Evolutionary conservation across 2,888 invertebrate species (phyloP), one percentile per base, ranked within the genome.

Genomic region (Celastrina argiolus): DNA sequence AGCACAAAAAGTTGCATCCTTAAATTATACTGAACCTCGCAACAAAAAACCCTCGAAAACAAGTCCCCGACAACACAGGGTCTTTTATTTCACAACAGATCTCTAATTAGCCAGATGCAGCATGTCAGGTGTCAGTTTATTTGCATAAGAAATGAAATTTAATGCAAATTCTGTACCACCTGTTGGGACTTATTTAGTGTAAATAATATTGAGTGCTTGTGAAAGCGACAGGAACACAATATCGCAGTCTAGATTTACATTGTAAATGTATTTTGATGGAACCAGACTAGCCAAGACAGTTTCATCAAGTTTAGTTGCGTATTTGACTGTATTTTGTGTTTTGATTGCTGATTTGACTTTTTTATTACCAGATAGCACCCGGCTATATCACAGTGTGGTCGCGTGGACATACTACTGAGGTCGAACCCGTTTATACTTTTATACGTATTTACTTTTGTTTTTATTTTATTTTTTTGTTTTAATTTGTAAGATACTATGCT

Each of bases 151-250:
- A 39, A 61, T n/a, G 36, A 61, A 61, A 36, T 22, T 34, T 61
- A 16, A 59, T 61, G 61, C 61, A 61, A 61, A 39, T 61, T 36
- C 39, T 59, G 65, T 63, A 66, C 68, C 71, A 70, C 71, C 71
- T 71, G 71, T 69, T 70, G 67, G 67, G 51, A 51, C 22, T 51
- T 51, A 51, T 26, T 51, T 26, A 22, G 22, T 26, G 51, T 26
- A n/a, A n/a, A n/a, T 51, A 10, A 26, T 26, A 45, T 45, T 18
- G 45, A 45, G 10, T 18, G 8, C 36, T 36, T 10, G 51, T 51
- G 51, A 51, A 51, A 51, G 51, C 14, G 45, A 18, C 45, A 14
- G 51, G 22, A 45, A 45, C 18, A 22, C 51, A 22, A 51, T 51
- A 51, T 22, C 12, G 22, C 12, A 4, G 51, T 51, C 51, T 51